Percentiles rank a stretch among this genome's conserved stretches.
phyloP scores from a whole-genome alignment of 2,888 invertebrate genomes.

The Palloptera scutellata region DNA sequence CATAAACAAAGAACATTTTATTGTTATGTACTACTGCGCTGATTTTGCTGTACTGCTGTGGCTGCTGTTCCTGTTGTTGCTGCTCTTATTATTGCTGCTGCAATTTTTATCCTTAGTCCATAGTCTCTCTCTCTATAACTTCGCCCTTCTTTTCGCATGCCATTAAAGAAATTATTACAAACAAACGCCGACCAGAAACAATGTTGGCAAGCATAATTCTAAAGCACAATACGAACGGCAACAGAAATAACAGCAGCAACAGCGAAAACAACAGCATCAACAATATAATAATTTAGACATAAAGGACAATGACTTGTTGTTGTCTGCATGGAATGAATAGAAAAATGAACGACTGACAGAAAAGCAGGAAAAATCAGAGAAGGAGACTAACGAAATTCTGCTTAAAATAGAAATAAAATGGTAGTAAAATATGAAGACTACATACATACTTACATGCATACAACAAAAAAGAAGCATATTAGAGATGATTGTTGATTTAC shows the following conservation, averaged over 20 bases:
- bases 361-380: not conserved
- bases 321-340: not conserved
- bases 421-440: no score
- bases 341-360: not conserved
- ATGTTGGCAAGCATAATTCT: conserved; percentile 1
- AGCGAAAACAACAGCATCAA: not conserved
- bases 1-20: conserved; percentile 1
- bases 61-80: not conserved
- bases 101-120: not conserved
- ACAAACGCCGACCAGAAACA: not conserved
- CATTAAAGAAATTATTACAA: conserved; percentile 5
- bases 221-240: not conserved
- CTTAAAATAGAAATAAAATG: not conserved
- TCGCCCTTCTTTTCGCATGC: not conserved
- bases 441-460: no score
- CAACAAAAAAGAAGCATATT: not conserved
- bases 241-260: not conserved
- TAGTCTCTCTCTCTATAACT: no score
- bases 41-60: not conserved
- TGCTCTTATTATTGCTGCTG: not conserved
- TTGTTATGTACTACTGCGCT: not conserved
- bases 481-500: conserved; percentile 18
- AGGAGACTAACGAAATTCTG: no score
- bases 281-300: conserved; percentile 1
- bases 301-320: conserved; percentile 20